Evolutionary conservation across 2,797 vertebrate genomes (phyloP), one percentile per base, ranked within the genome.

Genomic region (Momotus momota): DNA sequence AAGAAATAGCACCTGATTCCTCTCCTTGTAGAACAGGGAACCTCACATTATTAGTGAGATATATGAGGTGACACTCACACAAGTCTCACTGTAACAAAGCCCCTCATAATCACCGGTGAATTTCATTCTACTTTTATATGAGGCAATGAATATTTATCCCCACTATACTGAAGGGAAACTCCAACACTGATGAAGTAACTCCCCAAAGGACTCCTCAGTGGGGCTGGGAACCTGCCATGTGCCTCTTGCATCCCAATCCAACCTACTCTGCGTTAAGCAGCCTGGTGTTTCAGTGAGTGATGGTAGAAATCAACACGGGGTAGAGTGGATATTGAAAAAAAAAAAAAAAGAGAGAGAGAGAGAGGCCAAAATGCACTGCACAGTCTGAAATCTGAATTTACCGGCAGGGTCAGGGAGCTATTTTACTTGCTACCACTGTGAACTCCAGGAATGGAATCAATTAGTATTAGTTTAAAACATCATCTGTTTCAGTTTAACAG

Each of bases 401-500:
- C 78, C 52, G 25, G 86, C 94, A 94, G 84, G 96, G 95, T 97
- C 97, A 94, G 40, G 95, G 95, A 97, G 97, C 85, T 96, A 80
- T 96, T 95, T 96, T 94, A 96, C 94, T 96, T 97, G 96, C 94
- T 97, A 97, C 94, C 46, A 89, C 97, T 98, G 92, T 97, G 97
- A 97, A 98, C 95, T 97, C 93, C 86, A 93, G 94, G 97, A 93
- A 98, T 98, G 98, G 97, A 98, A 98, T 97, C 97, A 98, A 98
- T 98, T 98, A 98, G 96, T 97, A 97, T 98, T 98, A 98, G 97
- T 98, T 97, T 98, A 97, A 95, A 98, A 97, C 96, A 94, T 98
- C 98, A 97, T 98, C 98, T 98, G 97, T 97, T 98, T 98, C 96
- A 91, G 92, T 97, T 98, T 98, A 98, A 97, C 93, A 97, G 95